Evolutionary conservation across 1,140 invertebrate species (phyloP), one percentile per base, ranked within the genome.

Genomic region (Drosophila pallidifrons): DNA sequence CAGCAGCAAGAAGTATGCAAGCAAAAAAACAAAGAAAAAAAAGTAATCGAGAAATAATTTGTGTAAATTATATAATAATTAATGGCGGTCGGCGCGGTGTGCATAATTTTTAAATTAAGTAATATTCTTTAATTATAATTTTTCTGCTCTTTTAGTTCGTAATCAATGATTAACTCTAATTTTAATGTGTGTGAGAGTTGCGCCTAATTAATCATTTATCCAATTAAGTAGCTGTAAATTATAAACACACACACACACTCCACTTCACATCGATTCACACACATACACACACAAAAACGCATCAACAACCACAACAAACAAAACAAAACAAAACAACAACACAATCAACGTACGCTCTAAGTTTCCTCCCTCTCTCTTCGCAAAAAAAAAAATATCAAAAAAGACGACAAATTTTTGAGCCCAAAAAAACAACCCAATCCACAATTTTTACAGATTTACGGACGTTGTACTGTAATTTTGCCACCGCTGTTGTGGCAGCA

Each of bases 401-500:
- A 66, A 65, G 47, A 78, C 72, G 72, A 76, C 68, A 79, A 71
- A 70, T 87, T 75, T 74, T 71, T 90, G 87, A 75, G 68, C 30
- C 63, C 68, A 90, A 90, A 83, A 79, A 77, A 74, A 68, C 64
- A 41, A 70, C 49, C 69, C 75, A 83, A 86, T 82, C 82, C 79
- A 81, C 68, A 89, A 92, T 92, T 92, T 75, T 91, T 92, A 81
- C 91, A 92, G 91, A 92, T 92, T 91, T 92, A 79, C 79, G 91
- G 91, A 92, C 91, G 77, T 75, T 92, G 75, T 92, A 91, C 86
- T 89, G 85, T 82, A 92, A 89, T 91, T 89, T 92, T 77, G 91
- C 91, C 51, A 86, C 91, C 64, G 91, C 91, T 85, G 88, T 92
- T 85, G 89, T 87, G 67, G 85, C 78, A 16, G 83, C 91, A 60